Evolutionary conservation across 2,888 invertebrate genomes (phyloP), one percentile per base, ranked within the genome.

Genomic region (Mimachlamys varia): DNA sequence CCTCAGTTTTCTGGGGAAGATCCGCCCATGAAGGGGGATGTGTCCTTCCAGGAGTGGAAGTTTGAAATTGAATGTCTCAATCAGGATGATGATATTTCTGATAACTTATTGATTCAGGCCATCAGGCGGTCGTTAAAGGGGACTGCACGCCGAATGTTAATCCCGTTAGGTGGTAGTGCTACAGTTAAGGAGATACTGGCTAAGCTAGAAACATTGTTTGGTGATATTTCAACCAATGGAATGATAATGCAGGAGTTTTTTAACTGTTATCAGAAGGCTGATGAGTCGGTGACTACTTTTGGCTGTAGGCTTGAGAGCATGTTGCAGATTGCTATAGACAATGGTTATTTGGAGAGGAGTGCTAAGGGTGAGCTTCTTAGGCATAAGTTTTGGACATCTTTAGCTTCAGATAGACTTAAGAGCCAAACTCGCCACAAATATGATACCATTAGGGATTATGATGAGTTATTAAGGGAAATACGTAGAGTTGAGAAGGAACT

Each of bases 351-450:
- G 37, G 88, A 76, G 19, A 0, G 19, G 17, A 87, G 37, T 22
- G 89, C 89, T 4, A 91, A 88, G 50, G 88, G 90, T 88, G 90
- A 90, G n/a, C 44, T 91, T 76, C 33, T 92, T 15, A n/a, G 92
- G n/a, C 88, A 53, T 22, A 91, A 91, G 50, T 91, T 90, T 87
- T 91, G 90, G 90, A 90, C 91, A 17, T 49, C 58, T 17, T 55
- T 91, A 19, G 37, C 50, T 7, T 88, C 53, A 27, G 88, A 89
- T 19, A 33, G 38, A 33, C 50, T 91, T 15, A 91, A 90, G 49
- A 88, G 87, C 38, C 90, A 91, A 76, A 92, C 92, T n/a, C n/a
- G n/a, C n/a, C n/a, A n/a, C n/a, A n/a, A n/a, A n/a, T n/a, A n/a
- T n/a, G n/a, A n/a, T n/a, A 87, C 89, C 44, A 49, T 89, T 3